Evolutionary conservation across 2,113 vertebrate genomes (phyloP).

Genomic region (Choloepus hoffmanni): DNA sequence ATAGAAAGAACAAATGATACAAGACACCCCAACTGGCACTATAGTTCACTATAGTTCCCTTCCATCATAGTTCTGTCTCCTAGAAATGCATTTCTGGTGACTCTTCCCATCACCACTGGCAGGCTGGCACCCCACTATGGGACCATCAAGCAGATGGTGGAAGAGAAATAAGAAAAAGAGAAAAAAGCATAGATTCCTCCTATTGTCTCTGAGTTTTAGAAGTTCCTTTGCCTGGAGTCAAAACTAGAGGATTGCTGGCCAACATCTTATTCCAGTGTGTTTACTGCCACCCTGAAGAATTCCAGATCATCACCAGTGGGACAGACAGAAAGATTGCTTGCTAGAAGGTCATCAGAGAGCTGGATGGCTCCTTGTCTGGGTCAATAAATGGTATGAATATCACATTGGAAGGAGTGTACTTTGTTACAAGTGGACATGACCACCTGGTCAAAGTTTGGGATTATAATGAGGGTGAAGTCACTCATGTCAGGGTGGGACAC

Average conservation of each 20-base stretch:
- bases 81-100: not conserved
- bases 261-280: constrained; percentile 91
- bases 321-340: constrained; percentile 93
- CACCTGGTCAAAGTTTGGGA: constrained; percentile 94
- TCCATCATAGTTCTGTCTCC: not conserved
- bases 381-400: constrained; percentile 93
- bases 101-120: not conserved
- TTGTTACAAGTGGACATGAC: constrained; percentile 95
- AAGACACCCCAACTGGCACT: not conserved
- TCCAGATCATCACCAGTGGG: constrained; percentile 93
- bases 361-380: constrained; percentile 90
- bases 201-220: not conserved
- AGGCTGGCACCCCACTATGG: not conserved
- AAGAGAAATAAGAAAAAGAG: not conserved
- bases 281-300: constrained; percentile 94
- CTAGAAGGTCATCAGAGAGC: constrained; percentile 93
- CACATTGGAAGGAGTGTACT: constrained; percentile 87
- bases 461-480: constrained; percentile 90
- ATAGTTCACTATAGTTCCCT: not conserved
- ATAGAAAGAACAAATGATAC: not conserved
- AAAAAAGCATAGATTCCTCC: not conserved
- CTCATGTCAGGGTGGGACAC: constrained; percentile 90
- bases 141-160: not conserved
- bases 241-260: constrained; percentile 73
- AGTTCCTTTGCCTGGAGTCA: not conserved